Conservation (phyloP, 2,888 invertebrate genomes). For the Augiades crinisus region DNA sequence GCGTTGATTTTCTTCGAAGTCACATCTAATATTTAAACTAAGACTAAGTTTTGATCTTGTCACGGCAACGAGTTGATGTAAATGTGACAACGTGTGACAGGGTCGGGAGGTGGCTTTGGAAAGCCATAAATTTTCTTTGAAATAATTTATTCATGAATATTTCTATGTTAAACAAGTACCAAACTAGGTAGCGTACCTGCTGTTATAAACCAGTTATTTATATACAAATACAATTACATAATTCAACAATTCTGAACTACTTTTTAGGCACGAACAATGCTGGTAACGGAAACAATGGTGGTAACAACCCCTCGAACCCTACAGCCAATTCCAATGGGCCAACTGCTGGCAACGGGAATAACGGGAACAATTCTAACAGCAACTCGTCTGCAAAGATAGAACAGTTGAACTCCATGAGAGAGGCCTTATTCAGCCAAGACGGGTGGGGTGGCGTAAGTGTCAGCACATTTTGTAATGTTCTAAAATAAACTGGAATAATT, state of each 20-base stretch:
- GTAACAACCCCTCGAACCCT: slow-evolving; percentile 69
- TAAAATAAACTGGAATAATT: neutral
- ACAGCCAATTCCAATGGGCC: slow-evolving; percentile 61
- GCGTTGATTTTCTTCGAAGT: no score
- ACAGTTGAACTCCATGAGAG: slow-evolving; percentile 94
- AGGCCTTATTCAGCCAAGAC: slow-evolving; percentile 94
- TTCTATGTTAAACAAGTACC: no score
- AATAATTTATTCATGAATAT: no score
- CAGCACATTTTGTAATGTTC: neutral
- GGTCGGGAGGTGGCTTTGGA: no score
- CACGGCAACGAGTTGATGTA: no score
- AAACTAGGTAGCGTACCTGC: no score
- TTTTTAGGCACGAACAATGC: slow-evolving; percentile 62
- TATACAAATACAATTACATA: no score
- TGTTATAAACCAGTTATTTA: no score
- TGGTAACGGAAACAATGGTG: slow-evolving; percentile 65
- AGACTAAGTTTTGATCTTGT: no score
- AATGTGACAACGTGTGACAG: no score
- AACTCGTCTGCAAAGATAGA: slow-evolving; percentile 91
- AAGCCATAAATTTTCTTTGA: no score
- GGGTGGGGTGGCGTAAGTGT: slow-evolving; percentile 95
- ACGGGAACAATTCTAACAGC: slow-evolving; percentile 75
- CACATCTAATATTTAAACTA: no score
- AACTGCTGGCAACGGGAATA: slow-evolving; percentile 60
- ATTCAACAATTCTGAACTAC: neutral